Evolutionary conservation across 64 coral and sea anemone species (phyloP).

Genomic region (Stichodactyla helianthus): DNA sequence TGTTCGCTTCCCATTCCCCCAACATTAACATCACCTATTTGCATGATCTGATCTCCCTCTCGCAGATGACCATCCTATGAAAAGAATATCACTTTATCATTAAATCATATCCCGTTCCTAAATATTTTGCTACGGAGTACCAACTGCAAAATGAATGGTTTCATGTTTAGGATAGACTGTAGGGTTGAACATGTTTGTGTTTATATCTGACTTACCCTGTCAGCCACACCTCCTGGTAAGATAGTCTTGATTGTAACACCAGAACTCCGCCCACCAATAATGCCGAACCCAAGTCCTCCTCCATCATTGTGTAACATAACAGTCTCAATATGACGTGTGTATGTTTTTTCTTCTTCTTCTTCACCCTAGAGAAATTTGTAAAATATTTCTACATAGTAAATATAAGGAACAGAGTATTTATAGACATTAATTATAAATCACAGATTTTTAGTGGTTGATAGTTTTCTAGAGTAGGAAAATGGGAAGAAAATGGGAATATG

Average conservation of each 20-base stretch:
- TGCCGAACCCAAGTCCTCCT: constrained; percentile 91
- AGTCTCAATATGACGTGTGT: constrained; percentile 92
- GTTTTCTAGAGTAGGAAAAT: no score
- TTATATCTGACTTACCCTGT: constrained; percentile 48
- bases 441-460: no score
- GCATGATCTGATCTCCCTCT: constrained; percentile 95
- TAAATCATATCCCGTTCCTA: no score
- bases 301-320: constrained; percentile 93
- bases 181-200: no score
- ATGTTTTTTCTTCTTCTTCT: constrained; percentile 48
- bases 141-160: no score
- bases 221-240: constrained; percentile 86
- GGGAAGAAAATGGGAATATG: no score
- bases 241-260: constrained; percentile 97
- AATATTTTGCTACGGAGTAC: no score
- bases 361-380: neutral
- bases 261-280: constrained; percentile 87
- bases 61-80: constrained; percentile 76
- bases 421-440: no score
- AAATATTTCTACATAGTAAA: no score
- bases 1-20: constrained; percentile 97
- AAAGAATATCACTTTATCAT: neutral
- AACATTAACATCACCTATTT: constrained; percentile 94
- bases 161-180: no score
- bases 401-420: no score